Percentiles rank a stretch among this genome's conserved stretches.
Conservation (phyloP, 2,888 invertebrate genomes). For the Carcina quercana region DNA sequence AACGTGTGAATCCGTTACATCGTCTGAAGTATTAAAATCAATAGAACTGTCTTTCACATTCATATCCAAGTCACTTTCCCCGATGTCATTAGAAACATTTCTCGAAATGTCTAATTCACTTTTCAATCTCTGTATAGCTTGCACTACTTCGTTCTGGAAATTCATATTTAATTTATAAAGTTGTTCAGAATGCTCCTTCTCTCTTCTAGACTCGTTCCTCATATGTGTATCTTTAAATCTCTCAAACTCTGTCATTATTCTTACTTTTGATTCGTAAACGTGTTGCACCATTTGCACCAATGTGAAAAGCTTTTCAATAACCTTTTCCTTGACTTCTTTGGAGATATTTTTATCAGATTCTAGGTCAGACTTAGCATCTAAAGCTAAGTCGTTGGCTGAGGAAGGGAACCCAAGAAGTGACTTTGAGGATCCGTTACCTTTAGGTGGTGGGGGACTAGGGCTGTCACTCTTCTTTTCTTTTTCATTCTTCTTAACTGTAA, state of each 20-base stretch:
- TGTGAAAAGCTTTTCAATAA: conserved; percentile 56
- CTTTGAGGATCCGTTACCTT: conserved; percentile 34
- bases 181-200: conserved; percentile 63
- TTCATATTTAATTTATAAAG: conserved; percentile 63
- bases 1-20: conserved; percentile 17
- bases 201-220: conserved; percentile 54
- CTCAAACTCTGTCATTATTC: conserved; percentile 59
- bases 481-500: conserved; percentile 43
- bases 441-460: conserved; percentile 24
- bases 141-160: conserved; percentile 62
- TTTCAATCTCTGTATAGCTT: conserved; percentile 56
- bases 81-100: conserved; percentile 32
- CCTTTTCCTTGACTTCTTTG: conserved; percentile 57
- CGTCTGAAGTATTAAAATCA: conserved; percentile 40
- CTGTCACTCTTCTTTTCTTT: conserved; percentile 36
- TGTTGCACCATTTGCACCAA: conserved; percentile 66
- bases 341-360: conserved; percentile 62
- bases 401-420: conserved; percentile 60
- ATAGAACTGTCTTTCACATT: conserved; percentile 37
- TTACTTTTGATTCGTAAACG: conserved; percentile 61
- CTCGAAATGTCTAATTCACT: conserved; percentile 58
- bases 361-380: conserved; percentile 62
- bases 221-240: conserved; percentile 60
- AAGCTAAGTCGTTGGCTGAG: conserved; percentile 61
- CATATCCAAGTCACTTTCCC: conserved; percentile 24